These are phyloP conservation scores for Pseudorhiza aurosa DNA, from an alignment of 30 jellyfish, hydroid and myxozoan genomes.

Conservation along the genomic window DNA sequence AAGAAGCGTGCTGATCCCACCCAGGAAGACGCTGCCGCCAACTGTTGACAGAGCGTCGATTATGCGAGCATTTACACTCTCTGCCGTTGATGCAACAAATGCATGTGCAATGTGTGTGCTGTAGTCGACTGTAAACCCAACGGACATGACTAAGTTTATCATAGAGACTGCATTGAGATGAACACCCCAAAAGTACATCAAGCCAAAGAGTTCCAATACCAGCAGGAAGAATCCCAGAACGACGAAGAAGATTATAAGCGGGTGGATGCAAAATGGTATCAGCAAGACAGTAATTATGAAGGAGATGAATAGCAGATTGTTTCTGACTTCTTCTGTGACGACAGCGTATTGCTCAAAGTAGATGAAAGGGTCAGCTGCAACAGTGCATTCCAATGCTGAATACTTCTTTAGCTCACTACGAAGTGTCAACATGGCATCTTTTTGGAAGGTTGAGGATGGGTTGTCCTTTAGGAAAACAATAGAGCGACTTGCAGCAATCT, in stretches of 20 bases:
- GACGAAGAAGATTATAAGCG: conserved; percentile 61
- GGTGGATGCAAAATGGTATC: conserved; percentile 87
- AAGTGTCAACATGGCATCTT: conserved; percentile 81
- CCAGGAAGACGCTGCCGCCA: conserved; percentile 95
- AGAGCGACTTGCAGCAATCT: conserved; percentile 78
- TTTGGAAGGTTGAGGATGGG: conserved; percentile 53
- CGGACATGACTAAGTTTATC: conserved; percentile 92
- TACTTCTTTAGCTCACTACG: conserved; percentile 51
- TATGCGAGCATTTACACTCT: conserved; percentile 67
- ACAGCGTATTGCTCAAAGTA: conserved; percentile 88
- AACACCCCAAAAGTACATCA: conserved; percentile 91
- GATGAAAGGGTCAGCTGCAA: conserved; percentile 70
- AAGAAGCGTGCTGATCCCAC: conserved; percentile 80
- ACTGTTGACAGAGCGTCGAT: conserved; percentile 80
- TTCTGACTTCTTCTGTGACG: conserved; percentile 61
- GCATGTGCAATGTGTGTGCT: conserved; percentile 98
- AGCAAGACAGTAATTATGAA: conserved; percentile 66
- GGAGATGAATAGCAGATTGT: conserved; percentile 63
- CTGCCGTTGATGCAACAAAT: conserved; percentile 61
- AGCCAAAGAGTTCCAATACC: conserved; percentile 78
- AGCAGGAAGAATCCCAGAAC: conserved; percentile 68
- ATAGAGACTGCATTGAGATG: conserved; percentile 85
- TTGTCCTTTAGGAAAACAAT: conserved; percentile 70
- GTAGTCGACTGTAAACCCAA: conserved; percentile 96
- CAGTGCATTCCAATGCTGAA: background rate